Percentiles rank a stretch among this genome's conserved stretches.
These are phyloP conservation scores for Protomyctophum bolini DNA, from an alignment of 2,113 vertebrate species.

Conservation along the genomic window DNA sequence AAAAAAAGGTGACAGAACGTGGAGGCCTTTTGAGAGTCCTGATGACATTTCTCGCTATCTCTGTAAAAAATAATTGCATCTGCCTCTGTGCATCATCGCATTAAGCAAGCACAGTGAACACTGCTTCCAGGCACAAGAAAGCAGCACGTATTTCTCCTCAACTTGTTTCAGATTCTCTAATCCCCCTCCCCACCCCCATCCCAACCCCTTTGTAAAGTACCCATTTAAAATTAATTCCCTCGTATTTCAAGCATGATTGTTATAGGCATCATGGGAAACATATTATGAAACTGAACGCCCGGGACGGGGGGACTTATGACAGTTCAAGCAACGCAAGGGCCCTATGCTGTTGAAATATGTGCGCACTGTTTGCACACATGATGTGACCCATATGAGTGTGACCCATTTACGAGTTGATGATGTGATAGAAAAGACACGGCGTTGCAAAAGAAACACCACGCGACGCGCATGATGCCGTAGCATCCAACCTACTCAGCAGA, in stretches of 20 bases:
- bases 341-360: constrained; percentile 22
- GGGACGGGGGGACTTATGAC: not conserved
- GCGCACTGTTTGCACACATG: not conserved
- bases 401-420: not conserved
- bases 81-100: constrained; percentile 36
- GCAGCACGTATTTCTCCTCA: constrained; percentile 10
- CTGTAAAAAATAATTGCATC: constrained; percentile 47
- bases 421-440: not conserved
- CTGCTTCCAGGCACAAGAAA: not conserved
- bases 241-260: constrained; percentile 19
- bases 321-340: constrained; percentile 3
- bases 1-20: constrained; percentile 54
- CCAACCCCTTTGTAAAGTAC: not conserved
- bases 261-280: not conserved
- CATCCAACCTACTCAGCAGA: no score
- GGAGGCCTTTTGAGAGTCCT: constrained; percentile 34
- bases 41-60: constrained; percentile 63
- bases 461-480: no score
- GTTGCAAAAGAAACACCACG: no score
- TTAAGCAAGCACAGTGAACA: not conserved
- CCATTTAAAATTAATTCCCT: constrained; percentile 8
- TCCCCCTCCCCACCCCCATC: not conserved
- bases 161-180: not conserved
- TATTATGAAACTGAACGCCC: not conserved
- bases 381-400: not conserved